These are phyloP conservation scores for Liasis olivaceus DNA, from an alignment of 2,797 vertebrate species.

Conservation along the genomic window DNA sequence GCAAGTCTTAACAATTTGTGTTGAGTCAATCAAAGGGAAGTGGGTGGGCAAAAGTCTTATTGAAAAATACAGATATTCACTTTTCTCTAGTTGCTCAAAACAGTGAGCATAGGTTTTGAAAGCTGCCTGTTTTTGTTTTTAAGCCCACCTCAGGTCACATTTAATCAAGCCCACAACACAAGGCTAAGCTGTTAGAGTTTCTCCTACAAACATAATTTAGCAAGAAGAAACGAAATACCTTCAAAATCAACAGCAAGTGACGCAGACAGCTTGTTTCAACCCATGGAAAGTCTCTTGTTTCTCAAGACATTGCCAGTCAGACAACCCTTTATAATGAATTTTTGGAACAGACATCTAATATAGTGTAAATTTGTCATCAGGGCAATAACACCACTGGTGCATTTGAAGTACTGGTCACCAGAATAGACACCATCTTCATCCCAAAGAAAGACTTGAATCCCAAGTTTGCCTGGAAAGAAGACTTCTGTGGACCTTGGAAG, in stretches of 20 bases:
- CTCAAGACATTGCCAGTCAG: constrained; percentile 51
- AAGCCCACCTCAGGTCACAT: constrained; percentile 48
- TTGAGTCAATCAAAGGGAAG: background rate
- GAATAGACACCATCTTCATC: background rate
- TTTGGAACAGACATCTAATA: constrained; percentile 50
- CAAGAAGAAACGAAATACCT: constrained; percentile 44
- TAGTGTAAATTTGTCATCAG: constrained; percentile 63
- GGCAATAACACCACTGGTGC: constrained; percentile 47
- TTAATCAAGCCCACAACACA: constrained; percentile 63
- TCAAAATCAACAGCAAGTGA: constrained; percentile 56
- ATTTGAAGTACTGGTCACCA: constrained; percentile 39
- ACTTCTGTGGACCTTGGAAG: background rate
- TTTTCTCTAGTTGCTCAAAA: constrained; percentile 62
- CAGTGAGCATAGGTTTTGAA: constrained; percentile 67
- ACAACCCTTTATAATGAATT: constrained; percentile 48
- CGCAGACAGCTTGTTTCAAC: constrained; percentile 49
- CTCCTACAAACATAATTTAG: constrained; percentile 60
- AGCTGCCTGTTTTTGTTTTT: constrained; percentile 56
- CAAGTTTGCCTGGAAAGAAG: background rate
- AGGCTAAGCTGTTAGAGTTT: constrained; percentile 30
- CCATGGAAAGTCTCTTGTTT: constrained; percentile 34
- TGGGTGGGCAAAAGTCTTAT: background rate
- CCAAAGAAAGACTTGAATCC: background rate
- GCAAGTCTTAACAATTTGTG: constrained; percentile 37
- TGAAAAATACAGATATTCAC: constrained; percentile 61